Conservation (phyloP, 2,113 vertebrate genomes). For the Prochilodus magdalenae region DNA sequence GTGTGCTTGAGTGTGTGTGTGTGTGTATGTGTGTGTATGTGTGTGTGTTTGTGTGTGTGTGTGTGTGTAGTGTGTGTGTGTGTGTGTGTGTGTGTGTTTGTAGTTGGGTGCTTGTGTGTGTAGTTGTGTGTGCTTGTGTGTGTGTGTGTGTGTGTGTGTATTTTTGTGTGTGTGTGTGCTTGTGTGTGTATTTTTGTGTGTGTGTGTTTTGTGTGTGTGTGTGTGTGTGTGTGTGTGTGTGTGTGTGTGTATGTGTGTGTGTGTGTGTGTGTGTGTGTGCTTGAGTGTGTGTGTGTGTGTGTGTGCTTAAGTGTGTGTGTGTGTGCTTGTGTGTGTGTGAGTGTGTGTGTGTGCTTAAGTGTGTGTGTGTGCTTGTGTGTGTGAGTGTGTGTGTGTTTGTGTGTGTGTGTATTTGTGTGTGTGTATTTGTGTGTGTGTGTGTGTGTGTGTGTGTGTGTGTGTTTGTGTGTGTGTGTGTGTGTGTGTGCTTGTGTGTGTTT, state of each 20-base stretch:
- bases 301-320: not conserved
- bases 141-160: not conserved
- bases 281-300: not conserved
- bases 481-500: not conserved
- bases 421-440: constrained; percentile 2
- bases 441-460: not conserved
- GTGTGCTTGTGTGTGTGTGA: constrained; percentile 1
- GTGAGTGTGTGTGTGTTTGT: not conserved
- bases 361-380: not conserved
- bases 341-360: not conserved
- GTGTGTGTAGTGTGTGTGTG: not conserved
- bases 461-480: constrained; percentile 1
- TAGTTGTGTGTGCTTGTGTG: constrained; percentile 4
- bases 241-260: no score
- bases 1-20: not conserved
- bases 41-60: constrained; percentile 7
- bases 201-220: not conserved
- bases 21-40: not conserved
- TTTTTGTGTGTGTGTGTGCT: not conserved
- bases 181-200: not conserved
- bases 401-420: no score
- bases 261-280: not conserved
- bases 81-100: constrained; percentile 1
- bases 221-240: constrained; percentile 3
- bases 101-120: no score